Evolutionary conservation across 1,140 invertebrate species (phyloP), one percentile per base, ranked within the genome.

Genomic region (Nasonia longicornis): DNA sequence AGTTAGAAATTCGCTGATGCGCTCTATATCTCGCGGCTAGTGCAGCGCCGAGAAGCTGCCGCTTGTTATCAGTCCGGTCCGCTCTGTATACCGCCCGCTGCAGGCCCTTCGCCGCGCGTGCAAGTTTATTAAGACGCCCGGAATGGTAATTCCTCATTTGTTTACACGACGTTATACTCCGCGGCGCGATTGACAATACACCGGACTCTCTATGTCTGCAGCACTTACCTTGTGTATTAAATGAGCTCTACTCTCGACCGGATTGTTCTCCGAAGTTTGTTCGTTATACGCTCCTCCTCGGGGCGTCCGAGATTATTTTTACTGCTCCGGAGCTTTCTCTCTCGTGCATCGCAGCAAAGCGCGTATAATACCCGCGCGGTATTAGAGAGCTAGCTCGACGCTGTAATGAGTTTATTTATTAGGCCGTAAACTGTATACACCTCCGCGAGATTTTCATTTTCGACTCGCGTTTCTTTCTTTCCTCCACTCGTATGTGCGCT

Each of bases 1-100:
- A 93, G 92, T 92, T 92, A 88, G 89, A 90, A 86, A 89, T 87
- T 85, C 82, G 42, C 70, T 52, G 70, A 38, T 11, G 42, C 42
- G 48, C 58, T 31, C 2, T 10, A 58, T n/a, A 58, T 58, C 52
- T 58, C 52, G 52, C 52, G 52, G 52, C 52, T 20, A 58, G 16
- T 58, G 2, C 16, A 58, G 16, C n/a, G 2, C 16, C 6, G 6
- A 58, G 45, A 48, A 48, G 22, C n/a, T n/a, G 7, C 31, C 45
- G 52, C 71, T 35, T 35, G 63, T 69, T 77, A 45, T 77, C 58
- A 77, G 31, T 67, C 35, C 12, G 11, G 8, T 38, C 1, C 20
- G 11, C 66, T 69, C 0, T 12, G 11, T 69, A 3, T 69, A 29
- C 7, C 26, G 7, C 42, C 0, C 77, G 31, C 1, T 22, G 31